Conservation (phyloP, 2,113 vertebrate species). For the Hydropotes inermis region DNA sequence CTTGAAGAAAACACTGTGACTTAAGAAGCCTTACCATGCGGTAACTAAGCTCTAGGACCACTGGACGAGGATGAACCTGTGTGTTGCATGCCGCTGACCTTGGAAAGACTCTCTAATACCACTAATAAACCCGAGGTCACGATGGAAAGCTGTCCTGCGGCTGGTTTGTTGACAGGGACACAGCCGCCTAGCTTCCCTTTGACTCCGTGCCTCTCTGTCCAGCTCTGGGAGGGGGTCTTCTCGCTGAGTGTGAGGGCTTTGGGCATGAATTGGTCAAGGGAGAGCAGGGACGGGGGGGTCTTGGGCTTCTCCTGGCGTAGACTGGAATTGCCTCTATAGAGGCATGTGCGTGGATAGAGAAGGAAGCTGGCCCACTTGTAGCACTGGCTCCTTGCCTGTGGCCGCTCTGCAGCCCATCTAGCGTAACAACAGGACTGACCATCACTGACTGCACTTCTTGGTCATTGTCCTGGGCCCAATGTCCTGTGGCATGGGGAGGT, state of each 20-base stretch:
- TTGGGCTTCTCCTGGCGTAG: not conserved
- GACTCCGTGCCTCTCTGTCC: accelerated
- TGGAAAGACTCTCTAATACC: slow-evolving; percentile 82
- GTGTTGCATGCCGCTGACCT: slow-evolving; percentile 95
- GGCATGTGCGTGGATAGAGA: not conserved
- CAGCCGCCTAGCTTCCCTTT: accelerated
- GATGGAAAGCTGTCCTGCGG: slow-evolving; percentile 68
- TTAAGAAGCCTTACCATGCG: slow-evolving; percentile 87
- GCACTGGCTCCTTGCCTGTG: not conserved
- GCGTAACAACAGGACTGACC: accelerated
- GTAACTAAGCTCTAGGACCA: slow-evolving; percentile 84
- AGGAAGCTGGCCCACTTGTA: not conserved
- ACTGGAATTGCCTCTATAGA: not conserved
- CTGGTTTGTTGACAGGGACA: slow-evolving; percentile 53
- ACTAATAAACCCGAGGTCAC: slow-evolving; percentile 84
- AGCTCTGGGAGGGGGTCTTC: not conserved
- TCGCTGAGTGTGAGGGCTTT: not conserved
- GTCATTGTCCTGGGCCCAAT: not conserved
- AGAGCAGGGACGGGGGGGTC: not conserved
- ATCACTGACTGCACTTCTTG: not conserved
- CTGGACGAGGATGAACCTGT: slow-evolving; percentile 83
- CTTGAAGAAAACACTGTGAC: slow-evolving; percentile 91
- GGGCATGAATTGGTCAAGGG: not conserved
- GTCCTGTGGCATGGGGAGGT: not conserved
- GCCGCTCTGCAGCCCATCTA: not conserved